Percentiles rank a stretch among this genome's conserved stretches.
These are phyloP conservation scores for Dipodomys ordii DNA, from an alignment of 2,113 vertebrate species.

Conservation along the genomic window DNA sequence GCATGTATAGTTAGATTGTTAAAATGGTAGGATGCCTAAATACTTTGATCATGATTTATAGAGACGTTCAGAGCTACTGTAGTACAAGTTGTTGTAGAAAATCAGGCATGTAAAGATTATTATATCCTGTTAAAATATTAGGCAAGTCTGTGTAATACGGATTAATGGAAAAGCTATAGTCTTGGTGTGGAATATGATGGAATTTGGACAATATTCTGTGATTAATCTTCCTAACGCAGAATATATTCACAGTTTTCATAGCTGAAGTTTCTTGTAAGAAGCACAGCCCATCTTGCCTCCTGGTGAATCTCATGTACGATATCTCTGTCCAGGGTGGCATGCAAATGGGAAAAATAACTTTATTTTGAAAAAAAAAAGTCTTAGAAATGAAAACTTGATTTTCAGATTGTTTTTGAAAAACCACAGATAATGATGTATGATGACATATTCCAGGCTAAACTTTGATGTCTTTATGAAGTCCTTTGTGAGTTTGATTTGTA, in stretches of 20 bases:
- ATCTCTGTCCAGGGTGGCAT: neutral
- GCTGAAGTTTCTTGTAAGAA: neutral
- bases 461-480: neutral
- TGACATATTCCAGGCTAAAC: neutral
- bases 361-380: conserved; percentile 9
- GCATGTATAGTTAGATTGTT: neutral
- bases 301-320: neutral
- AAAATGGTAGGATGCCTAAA: neutral
- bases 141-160: neutral
- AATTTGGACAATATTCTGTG: neutral
- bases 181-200: neutral
- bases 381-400: neutral
- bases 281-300: neutral
- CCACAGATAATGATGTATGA: neutral
- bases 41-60: conserved; percentile 40
- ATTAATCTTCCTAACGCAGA: neutral
- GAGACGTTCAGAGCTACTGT: neutral
- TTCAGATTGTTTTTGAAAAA: neutral
- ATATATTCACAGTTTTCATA: neutral
- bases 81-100: neutral
- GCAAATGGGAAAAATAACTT: neutral
- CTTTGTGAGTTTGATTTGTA: neutral
- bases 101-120: neutral
- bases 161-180: neutral
- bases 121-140: neutral